Conservation (phyloP, 1,140 invertebrate genomes). For the Probaryconus sp. region DNA sequence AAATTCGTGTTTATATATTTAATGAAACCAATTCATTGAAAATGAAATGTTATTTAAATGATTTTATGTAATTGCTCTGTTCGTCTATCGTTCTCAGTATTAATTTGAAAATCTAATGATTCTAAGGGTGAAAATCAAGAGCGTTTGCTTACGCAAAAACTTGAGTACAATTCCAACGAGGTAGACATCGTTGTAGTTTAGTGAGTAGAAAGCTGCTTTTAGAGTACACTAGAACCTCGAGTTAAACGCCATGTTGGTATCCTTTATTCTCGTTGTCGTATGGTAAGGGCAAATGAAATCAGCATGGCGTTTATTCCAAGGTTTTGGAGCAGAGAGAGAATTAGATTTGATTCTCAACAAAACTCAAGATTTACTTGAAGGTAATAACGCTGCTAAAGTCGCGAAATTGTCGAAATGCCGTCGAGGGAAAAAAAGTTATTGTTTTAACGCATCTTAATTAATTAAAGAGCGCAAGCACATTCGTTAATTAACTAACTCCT, state of each 20-base stretch:
- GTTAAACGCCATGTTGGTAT: conserved; percentile 27
- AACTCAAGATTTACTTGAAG: conserved; percentile 3
- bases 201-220: conserved; percentile 15
- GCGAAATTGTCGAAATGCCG: background rate
- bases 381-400: conserved; percentile 1
- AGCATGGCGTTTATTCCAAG: conserved; percentile 11
- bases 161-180: conserved; percentile 16
- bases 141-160: conserved; percentile 33
- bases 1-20: no score
- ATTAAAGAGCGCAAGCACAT: background rate
- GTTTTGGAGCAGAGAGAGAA: conserved; percentile 1
- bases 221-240: conserved; percentile 18
- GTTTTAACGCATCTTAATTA: background rate
- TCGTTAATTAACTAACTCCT: conserved; percentile 8
- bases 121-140: conserved; percentile 8
- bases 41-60: conserved; percentile 9
- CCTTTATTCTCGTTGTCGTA: conserved; percentile 37
- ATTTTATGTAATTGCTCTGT: background rate
- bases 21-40: no score
- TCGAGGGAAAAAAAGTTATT: background rate
- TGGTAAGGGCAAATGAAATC: conserved; percentile 11
- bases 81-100: conserved; percentile 8
- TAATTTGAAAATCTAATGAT: conserved; percentile 23
- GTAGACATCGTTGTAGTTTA: conserved; percentile 10
- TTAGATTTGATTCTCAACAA: conserved; percentile 12